Evolutionary conservation across 2,888 invertebrate genomes (phyloP), one percentile per base, ranked within the genome.

Genomic region (Athrips mouffetella): DNA sequence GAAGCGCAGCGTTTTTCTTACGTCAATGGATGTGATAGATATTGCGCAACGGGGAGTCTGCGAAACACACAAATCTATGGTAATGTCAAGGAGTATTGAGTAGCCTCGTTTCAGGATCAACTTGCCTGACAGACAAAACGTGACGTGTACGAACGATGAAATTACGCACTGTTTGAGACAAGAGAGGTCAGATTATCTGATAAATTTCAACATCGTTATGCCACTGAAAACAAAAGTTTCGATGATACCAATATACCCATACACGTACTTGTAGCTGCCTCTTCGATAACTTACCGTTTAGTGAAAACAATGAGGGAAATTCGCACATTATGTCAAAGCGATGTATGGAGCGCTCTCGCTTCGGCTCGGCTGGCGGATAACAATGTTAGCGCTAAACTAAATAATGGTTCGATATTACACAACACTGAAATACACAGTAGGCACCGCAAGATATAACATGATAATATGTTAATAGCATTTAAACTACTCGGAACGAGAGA

Each of bases 261-360:
- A n/a, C n/a, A n/a, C 18, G 23, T 40, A 20, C 10, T 40, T 25
- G 10, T 25, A 42, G 27, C 45, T 8, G 21, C 13, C 33, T 40
- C 30, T 30, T 49, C 45, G 51, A 51, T 52, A 52, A 29, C 51
- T 37, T 46, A 35, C 40, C 16, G 48, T 40, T 21, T 47, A 30
- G 45, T 21, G 8, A 54, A 55, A 67, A 70, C 65, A 68, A 68
- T 66, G 63, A 63, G 60, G 55, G 58, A 63, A 67, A 62, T 66
- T 70, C 70, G 57, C 70, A 70, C 70, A 67, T 63, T 67, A 66
- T 63, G 62, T 62, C 63, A 60, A 53, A 49, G 51, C 47, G 27
- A 35, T 48, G 47, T 37, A 47, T 23, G 48, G 40, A 31, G 25
- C 37, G 45, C 27, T 50, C 30, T 50, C 50, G 46, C 49, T 45